phyloP scores from a whole-genome alignment of 2,888 invertebrate species.

The Mycalesis mineus region DNA sequence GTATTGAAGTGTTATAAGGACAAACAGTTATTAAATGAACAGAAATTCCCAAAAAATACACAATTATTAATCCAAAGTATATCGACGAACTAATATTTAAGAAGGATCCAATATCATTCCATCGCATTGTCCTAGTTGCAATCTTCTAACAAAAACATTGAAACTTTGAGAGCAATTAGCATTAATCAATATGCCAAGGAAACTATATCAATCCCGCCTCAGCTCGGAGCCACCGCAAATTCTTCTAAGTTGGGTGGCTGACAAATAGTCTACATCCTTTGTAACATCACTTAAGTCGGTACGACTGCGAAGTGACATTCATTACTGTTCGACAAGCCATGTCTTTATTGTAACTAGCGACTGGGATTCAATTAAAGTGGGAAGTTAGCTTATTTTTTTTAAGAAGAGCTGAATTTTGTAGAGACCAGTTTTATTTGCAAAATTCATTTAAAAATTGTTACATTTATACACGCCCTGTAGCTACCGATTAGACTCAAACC shows the following conservation, averaged over 20 bases:
- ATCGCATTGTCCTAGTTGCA: background rate
- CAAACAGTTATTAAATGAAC: too few relatives aligned
- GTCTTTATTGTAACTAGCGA: slow-evolving; percentile 29
- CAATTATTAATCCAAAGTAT: too few relatives aligned
- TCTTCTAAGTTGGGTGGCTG: slow-evolving; percentile 31
- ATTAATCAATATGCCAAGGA: slow-evolving; percentile 17
- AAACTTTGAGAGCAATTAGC: slow-evolving; percentile 6
- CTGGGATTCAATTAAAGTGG: slow-evolving; percentile 1
- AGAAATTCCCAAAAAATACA: too few relatives aligned
- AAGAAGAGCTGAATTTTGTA: too few relatives aligned
- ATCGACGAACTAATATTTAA: too few relatives aligned
- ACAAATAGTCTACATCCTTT: slow-evolving; percentile 52
- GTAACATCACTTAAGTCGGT: slow-evolving; percentile 57
- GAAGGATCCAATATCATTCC: too few relatives aligned
- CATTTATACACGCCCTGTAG: too few relatives aligned
- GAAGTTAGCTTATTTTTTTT: background rate
- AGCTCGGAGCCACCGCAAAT: slow-evolving; percentile 14
- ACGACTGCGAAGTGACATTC: slow-evolving; percentile 39
- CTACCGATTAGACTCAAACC: too few relatives aligned
- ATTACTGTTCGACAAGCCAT: slow-evolving; percentile 35
- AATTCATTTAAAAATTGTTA: too few relatives aligned
- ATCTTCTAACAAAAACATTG: slow-evolving; percentile 1
- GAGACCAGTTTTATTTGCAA: too few relatives aligned
- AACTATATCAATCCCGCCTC: slow-evolving; percentile 22
- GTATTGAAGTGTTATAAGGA: too few relatives aligned